These are phyloP conservation scores for Macropodus opercularis DNA, from an alignment of 2,797 vertebrate genomes.

Conservation along the genomic window DNA sequence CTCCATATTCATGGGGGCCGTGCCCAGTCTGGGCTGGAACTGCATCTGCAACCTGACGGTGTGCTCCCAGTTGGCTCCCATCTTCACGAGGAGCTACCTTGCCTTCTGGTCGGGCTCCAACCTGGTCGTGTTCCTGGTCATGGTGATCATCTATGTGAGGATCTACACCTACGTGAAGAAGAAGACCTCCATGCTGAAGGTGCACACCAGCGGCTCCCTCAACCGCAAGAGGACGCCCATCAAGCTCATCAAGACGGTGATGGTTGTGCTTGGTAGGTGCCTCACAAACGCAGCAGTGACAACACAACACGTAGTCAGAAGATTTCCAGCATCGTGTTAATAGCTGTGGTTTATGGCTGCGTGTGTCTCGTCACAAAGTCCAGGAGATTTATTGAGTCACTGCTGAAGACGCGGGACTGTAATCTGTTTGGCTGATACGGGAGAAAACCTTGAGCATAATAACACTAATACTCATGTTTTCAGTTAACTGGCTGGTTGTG, in stretches of 20 bases:
- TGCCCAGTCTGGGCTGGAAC: constrained; percentile 97
- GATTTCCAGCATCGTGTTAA: neutral
- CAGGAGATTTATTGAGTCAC: constrained; percentile 22
- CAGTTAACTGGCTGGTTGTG: neutral
- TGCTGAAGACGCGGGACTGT: constrained; percentile 30
- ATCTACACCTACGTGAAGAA: constrained; percentile 95
- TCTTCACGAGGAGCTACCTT: constrained; percentile 96
- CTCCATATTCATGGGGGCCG: constrained; percentile 93
- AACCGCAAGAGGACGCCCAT: constrained; percentile 91
- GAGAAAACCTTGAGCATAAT: constrained; percentile 18
- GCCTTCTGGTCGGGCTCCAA: constrained; percentile 94
- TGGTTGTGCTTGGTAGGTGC: constrained; percentile 94
- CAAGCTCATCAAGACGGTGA: constrained; percentile 98
- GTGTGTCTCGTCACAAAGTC: constrained; percentile 41
- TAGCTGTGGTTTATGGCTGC: constrained; percentile 1
- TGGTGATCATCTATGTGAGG: constrained; percentile 91
- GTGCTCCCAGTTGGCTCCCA: constrained; percentile 92
- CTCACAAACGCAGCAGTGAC: neutral
- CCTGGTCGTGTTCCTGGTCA: constrained; percentile 90
- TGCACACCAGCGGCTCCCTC: constrained; percentile 90
- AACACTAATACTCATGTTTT: neutral
- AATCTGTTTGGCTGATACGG: constrained; percentile 29
- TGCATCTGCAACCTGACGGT: constrained; percentile 89
- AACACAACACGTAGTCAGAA: constrained; percentile 11
- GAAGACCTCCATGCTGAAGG: constrained; percentile 87